Evolutionary conservation across 2,113 vertebrate genomes (phyloP), one percentile per base, ranked within the genome.

Genomic region (Hyla sarda): DNA sequence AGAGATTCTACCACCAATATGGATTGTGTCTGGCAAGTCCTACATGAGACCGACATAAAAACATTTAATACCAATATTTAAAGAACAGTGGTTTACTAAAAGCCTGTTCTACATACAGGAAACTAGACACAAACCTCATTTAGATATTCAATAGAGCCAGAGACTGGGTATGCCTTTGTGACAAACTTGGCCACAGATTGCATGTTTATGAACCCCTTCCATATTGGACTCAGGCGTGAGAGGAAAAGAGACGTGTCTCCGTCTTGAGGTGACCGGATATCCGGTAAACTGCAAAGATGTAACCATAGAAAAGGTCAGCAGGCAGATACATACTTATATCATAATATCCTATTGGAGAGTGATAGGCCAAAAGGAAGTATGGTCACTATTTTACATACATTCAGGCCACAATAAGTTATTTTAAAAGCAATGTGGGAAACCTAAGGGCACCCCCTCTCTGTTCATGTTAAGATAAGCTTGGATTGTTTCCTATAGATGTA

Each of bases 181-280:
- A 97, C 96, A 93, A 99, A 99, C 91, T 99, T 99, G n/a, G 98
- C 96, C 76, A 99, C 97, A 12, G 93, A 95, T 2, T 97, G 94
- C 98, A 99, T 99, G 92, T 98, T 99, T 88, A 99, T 95, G 88
- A 98, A 99, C 83, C 98, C 98, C 93, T 99, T 99, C 98, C 98
- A 99, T 84, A 98, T 88, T 48, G 95, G 94, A 88, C 90, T 95
- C 89, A 97, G 95, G 32, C 96, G 97, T 72, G 96, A 95, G 54
- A 98, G 93, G 73, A 99, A 99, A 87, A 94, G 90, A 32, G 92
- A 88, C 0, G 97, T 98, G 50, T 96, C 97, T 13, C 92, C 93
- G 88, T 96, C 96, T 32, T 92, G 91, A 67, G 94, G 92, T 1
- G 95, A 93, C 34, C 92, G 92, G 10, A 95, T 90, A 73, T 94